Percentiles rank a stretch among this genome's conserved stretches.
phyloP scores from a whole-genome alignment of 2,113 vertebrate species.

The Catharus fuscescens region DNA sequence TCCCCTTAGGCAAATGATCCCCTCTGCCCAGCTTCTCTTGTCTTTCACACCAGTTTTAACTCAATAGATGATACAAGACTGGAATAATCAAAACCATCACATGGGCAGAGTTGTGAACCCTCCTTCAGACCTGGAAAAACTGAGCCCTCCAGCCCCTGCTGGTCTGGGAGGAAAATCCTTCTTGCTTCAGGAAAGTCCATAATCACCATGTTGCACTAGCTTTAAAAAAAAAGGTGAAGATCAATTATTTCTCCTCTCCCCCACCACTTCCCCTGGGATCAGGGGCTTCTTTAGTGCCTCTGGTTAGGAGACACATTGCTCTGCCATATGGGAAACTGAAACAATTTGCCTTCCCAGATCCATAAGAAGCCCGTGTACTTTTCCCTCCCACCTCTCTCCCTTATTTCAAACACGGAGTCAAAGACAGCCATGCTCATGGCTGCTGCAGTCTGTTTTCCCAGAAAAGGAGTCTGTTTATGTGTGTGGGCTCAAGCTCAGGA shows the following conservation, averaged over 20 bases:
- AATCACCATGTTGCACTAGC: neutral
- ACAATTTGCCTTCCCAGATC: constrained; percentile 9
- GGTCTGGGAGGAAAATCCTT: neutral
- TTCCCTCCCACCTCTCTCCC: constrained; percentile 57
- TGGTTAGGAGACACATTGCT: neutral
- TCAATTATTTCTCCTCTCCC: neutral
- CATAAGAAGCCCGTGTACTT: constrained; percentile 38
- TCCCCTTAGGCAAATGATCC: neutral
- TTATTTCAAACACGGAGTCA: neutral
- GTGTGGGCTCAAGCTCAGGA: constrained; percentile 31
- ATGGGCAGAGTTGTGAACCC: rapidly evolving
- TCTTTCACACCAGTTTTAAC: neutral
- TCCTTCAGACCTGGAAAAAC: neutral
- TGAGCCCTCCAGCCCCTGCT: neutral
- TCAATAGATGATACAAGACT: neutral
- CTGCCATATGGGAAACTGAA: constrained; percentile 29
- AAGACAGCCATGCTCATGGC: neutral
- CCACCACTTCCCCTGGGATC: neutral
- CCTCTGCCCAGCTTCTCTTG: neutral
- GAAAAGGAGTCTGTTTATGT: constrained; percentile 1
- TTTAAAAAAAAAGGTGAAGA: neutral
- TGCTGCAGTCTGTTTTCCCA: neutral
- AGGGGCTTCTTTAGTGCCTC: neutral
- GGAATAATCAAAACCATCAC: neutral
- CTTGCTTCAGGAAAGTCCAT: neutral